Base-by-base conservation (phyloP, 1,140 invertebrate genomes). In the Anadara kagoshimensis region DNA sequence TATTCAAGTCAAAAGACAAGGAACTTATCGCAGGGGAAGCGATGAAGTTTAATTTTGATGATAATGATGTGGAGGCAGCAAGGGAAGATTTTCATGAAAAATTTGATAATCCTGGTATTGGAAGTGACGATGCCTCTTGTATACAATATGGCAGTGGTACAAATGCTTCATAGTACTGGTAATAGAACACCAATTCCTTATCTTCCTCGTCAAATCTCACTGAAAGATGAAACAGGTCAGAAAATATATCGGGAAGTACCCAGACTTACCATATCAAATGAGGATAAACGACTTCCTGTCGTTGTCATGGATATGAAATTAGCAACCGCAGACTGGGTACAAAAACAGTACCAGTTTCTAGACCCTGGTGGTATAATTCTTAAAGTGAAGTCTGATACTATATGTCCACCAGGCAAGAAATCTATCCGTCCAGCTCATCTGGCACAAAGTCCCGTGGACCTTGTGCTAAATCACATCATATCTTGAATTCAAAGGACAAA, bases 301-400 rank as follows among this genome's bases (percentile, higher is more conserved):
- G 62, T 75, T 51, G 68, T 75, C 44, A 70, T 75, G 68, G 73
- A 75, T 36, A 70, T 69, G 45, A 67, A 75, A 61, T 47, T 54
- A 44, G 68, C 62, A 20, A 75, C 73, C 5, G 73, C 73, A n/a
- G 73, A 75, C 41, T 75, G 73, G 73, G 73, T 75, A 18, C 73
- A 75, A 44, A 66, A 75, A 70, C 73, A 75, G 24, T 68, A 75
- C 26, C 61, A 66, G 11, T 69, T 70, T 62, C 62, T 75, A 1
- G 49, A 70, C 29, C 73, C 73, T 43, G 73, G 73, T 47, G 68
- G 67, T 36, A 41, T 70, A 2, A 75, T 75, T 44, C 26, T 75
- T 7, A 75, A 75, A 56, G 73, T 75, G 1, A 75, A 75, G 62
- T 75, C 73, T 1, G 73, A 75, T 47, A 75, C 62, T 10, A 75